Evolutionary conservation across 1,140 invertebrate species (phyloP), one percentile per base, ranked within the genome.

Genomic region (Hylaeus anthracinus): DNA sequence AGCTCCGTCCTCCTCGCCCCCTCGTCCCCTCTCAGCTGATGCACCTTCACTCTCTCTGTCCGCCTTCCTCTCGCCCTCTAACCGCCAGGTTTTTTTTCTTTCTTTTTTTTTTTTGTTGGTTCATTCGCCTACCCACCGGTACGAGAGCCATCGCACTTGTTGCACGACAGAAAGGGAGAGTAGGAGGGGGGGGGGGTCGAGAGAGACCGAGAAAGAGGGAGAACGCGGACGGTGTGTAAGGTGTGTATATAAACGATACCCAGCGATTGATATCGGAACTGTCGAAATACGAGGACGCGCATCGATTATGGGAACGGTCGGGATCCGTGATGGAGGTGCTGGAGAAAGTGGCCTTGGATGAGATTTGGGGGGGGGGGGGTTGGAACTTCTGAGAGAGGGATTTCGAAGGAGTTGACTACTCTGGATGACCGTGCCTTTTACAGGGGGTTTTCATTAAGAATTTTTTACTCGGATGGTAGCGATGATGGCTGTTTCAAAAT

Each of bases 91-190:
- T 45, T 60, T 37, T 51, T 26, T 53, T 41, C 15, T 37, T 53
- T 26, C 51, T 43, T 39, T 58, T 74, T 72, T 81, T 76, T 76
- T 77, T 78, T 78, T 76, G 74, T 77, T 66, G 66, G 80, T 77
- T 82, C 80, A 65, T 84, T 84, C 80, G 79, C 80, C 70, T 66
- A 76, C 60, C 79, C 58, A 78, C 65, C 60, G 65, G 15, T 63
- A 65, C 60, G 74, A 81, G 79, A 81, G 79, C 74, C 80, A 61
- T 82, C 80, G 83, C 89, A 90, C 88, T 90, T 90, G 89, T 90
- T 90, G 88, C 89, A 85, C 85, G 82, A 85, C 82, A 81, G 76
- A 81, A 78, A 81, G 72, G 77, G 78, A 83, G 79, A 78, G 79
- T 64, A 26, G 26, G 26, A 26, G 26, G 26, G 26, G 26, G 26